Conservation (phyloP, 2,797 vertebrate genomes). For the Sciurus vulgaris region DNA sequence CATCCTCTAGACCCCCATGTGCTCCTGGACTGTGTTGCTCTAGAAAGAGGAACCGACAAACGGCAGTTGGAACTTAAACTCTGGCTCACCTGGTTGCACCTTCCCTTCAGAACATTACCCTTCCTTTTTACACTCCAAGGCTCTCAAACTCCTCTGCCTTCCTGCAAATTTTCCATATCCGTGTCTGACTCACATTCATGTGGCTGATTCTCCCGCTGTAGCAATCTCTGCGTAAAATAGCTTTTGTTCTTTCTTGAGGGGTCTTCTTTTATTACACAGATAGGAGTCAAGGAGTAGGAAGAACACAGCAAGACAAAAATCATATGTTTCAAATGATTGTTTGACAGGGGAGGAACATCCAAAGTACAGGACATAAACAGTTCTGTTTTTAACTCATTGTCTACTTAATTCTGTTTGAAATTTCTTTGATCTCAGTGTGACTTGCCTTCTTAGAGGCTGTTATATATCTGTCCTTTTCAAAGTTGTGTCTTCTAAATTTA, state of each 20-base stretch:
- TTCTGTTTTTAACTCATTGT: neutral
- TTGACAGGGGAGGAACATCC: neutral
- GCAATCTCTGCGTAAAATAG: neutral
- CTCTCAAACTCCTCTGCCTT: neutral
- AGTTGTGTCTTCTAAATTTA: neutral
- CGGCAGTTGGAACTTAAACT: no score
- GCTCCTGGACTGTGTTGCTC: neutral
- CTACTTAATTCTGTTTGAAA: neutral
- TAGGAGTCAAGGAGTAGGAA: neutral
- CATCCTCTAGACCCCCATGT: neutral
- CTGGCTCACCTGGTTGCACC: rapidly evolving
- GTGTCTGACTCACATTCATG: no score
- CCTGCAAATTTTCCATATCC: neutral
- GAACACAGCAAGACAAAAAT: neutral
- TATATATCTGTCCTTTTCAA: neutral
- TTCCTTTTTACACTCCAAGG: neutral
- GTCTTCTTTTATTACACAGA: neutral
- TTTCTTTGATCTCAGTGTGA: neutral
- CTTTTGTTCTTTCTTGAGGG: neutral
- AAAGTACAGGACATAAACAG: neutral
- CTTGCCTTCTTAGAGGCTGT: neutral
- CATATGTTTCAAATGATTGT: neutral
- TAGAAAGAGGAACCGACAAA: neutral
- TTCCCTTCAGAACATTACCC: neutral
- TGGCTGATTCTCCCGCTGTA: neutral